phyloP scores from a whole-genome alignment of 1,140 invertebrate genomes.

The Coelopa frigida region DNA sequence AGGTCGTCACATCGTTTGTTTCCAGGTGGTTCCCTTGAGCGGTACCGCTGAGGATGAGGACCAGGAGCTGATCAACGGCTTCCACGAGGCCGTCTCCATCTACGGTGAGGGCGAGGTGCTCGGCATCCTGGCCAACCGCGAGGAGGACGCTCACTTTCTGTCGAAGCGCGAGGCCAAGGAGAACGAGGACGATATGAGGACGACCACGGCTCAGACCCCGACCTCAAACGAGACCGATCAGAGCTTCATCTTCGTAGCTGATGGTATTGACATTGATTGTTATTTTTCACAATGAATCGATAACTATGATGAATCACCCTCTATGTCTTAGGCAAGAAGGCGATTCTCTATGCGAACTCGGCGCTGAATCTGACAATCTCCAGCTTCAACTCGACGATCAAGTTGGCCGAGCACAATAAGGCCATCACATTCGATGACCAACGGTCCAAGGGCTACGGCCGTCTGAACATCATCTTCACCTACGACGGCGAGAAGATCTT shows the following conservation, averaged over 20 bases:
- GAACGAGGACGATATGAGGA: constrained; percentile 13
- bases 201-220: constrained; percentile 19
- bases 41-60: constrained; percentile 51
- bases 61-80: constrained; percentile 49
- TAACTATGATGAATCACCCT: not conserved
- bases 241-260: constrained; percentile 33
- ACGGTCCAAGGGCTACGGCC: constrained; percentile 25
- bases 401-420: constrained; percentile 31
- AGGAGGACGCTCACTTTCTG: constrained; percentile 34
- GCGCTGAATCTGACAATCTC: constrained; percentile 27
- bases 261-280: constrained; percentile 12
- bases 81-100: constrained; percentile 48
- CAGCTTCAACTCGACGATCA: constrained; percentile 19
- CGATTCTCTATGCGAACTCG: constrained; percentile 30
- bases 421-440: constrained; percentile 39
- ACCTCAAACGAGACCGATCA: constrained; percentile 24
- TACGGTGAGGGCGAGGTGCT: constrained; percentile 50
- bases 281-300: not conserved
- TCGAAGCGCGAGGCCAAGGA: constrained; percentile 33
- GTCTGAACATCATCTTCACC: constrained; percentile 35
- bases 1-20: not conserved
- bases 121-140: constrained; percentile 48
- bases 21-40: constrained; percentile 49
- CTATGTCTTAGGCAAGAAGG: constrained; percentile 24
- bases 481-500: constrained; percentile 28